These are phyloP conservation scores for Bombyx huttoni DNA, from an alignment of 2,888 invertebrate genomes.

Conservation along the genomic window DNA sequence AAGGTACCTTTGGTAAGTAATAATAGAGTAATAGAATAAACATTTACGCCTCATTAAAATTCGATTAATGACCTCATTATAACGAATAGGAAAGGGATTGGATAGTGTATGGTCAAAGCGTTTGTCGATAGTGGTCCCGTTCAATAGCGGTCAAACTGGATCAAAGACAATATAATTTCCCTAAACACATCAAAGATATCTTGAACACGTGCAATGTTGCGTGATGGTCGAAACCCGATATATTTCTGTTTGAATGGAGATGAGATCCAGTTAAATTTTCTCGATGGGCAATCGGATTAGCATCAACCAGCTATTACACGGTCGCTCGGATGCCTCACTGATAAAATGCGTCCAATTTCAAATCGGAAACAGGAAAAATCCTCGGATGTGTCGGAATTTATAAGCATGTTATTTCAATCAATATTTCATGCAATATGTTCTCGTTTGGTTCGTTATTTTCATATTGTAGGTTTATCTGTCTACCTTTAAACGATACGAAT, in stretches of 20 bases:
- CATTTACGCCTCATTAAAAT: too few relatives aligned
- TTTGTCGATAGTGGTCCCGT: too few relatives aligned
- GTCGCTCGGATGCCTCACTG: slow-evolving; percentile 20
- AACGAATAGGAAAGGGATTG: too few relatives aligned
- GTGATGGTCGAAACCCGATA: slow-evolving; percentile 16
- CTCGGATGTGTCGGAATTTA: neutral
- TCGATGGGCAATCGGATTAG: slow-evolving; percentile 59
- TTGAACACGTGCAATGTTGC: neutral
- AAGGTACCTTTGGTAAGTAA: too few relatives aligned
- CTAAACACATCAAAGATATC: neutral
- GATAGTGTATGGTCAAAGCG: too few relatives aligned
- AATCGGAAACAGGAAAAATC: slow-evolving; percentile 6
- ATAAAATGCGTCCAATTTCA: slow-evolving; percentile 38
- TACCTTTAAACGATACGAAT: too few relatives aligned
- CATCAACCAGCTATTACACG: slow-evolving; percentile 50
- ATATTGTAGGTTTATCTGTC: neutral
- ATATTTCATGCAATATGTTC: neutral
- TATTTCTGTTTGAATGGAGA: slow-evolving; percentile 37
- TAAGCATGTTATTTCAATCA: neutral
- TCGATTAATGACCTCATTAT: too few relatives aligned
- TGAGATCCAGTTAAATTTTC: slow-evolving; percentile 43
- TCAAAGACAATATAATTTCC: neutral
- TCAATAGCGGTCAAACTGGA: neutral
- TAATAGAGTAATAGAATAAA: too few relatives aligned
- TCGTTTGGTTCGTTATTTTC: neutral